These are phyloP conservation scores for Tinea trinotella DNA, from an alignment of 2,888 invertebrate species.

Conservation along the genomic window DNA sequence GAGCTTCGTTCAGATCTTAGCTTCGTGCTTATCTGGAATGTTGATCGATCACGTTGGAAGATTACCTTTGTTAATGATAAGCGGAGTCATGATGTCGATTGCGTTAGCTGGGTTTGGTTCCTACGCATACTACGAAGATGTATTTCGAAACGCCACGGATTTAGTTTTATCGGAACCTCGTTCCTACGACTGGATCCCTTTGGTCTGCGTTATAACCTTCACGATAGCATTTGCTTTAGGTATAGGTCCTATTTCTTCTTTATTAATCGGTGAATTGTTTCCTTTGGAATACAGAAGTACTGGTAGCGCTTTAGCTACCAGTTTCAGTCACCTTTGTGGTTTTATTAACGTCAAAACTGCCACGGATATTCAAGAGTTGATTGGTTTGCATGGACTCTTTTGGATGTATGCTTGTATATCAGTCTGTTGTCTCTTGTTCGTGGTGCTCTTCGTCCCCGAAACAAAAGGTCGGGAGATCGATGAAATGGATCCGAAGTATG, in stretches of 20 bases:
- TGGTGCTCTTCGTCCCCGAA: conserved; percentile 88
- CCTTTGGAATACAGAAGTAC: conserved; percentile 80
- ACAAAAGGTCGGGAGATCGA: conserved; percentile 92
- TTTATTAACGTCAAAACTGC: conserved; percentile 89
- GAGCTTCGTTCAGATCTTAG: conserved; percentile 85
- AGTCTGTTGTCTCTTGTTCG: conserved; percentile 84
- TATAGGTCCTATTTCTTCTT: conserved; percentile 81
- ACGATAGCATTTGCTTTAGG: conserved; percentile 88
- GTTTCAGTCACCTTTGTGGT: conserved; percentile 89
- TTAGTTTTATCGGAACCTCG: conserved; percentile 51
- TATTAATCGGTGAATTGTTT: conserved; percentile 80
- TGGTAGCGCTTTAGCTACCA: conserved; percentile 80
- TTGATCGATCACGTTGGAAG: conserved; percentile 90
- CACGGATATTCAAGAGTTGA: conserved; percentile 80
- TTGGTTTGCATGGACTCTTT: conserved; percentile 86
- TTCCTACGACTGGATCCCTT: conserved; percentile 85
- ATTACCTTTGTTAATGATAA: conserved; percentile 84
- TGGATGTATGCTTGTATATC: conserved; percentile 90
- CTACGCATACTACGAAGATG: conserved; percentile 84
- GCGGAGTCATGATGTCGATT: conserved; percentile 87
- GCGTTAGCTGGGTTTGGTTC: conserved; percentile 88
- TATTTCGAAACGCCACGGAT: conserved; percentile 49
- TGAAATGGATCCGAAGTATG: conserved; percentile 85
- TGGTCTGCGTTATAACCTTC: conserved; percentile 85
- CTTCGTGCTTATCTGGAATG: conserved; percentile 85